Percentiles rank a stretch among this genome's conserved stretches.
These are phyloP conservation scores for Micromys minutus DNA, from an alignment of 2,113 vertebrate species.

Conservation along the genomic window DNA sequence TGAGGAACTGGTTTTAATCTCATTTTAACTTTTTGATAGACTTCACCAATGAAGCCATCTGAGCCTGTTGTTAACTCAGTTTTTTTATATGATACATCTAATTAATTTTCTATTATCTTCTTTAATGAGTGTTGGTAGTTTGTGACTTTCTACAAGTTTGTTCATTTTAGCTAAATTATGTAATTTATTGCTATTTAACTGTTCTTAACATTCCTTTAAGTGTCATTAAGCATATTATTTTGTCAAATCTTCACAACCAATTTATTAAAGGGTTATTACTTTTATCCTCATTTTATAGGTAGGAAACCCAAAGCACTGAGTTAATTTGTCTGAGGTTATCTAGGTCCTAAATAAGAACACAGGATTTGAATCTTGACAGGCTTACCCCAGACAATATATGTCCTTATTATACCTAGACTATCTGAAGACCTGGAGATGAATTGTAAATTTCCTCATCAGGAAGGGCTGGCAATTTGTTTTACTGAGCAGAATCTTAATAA, in stretches of 20 bases:
- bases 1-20: conserved; percentile 2
- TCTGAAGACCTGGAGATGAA: not conserved
- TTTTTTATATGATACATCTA: not conserved
- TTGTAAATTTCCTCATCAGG: conserved; percentile 14
- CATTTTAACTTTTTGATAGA: conserved; percentile 46
- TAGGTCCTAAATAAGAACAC: not conserved
- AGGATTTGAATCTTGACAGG: conserved; percentile 31
- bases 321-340: not conserved
- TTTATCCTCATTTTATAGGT: not conserved
- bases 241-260: conserved; percentile 24
- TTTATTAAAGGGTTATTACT: not conserved
- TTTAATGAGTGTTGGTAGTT: conserved; percentile 30
- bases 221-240: conserved; percentile 23
- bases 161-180: conserved; percentile 25
- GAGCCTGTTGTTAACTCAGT: not conserved
- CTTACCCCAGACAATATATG: not conserved
- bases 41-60: not conserved
- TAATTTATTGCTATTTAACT: conserved; percentile 23
- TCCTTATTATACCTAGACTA: conserved; percentile 6
- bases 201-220: not conserved
- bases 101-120: conserved; percentile 33
- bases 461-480: not conserved
- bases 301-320: conserved; percentile 1
- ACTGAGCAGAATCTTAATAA: not conserved
- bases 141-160: conserved; percentile 33